phyloP scores from a whole-genome alignment of 2,113 vertebrate genomes.

The Syngnathus scovelli region DNA sequence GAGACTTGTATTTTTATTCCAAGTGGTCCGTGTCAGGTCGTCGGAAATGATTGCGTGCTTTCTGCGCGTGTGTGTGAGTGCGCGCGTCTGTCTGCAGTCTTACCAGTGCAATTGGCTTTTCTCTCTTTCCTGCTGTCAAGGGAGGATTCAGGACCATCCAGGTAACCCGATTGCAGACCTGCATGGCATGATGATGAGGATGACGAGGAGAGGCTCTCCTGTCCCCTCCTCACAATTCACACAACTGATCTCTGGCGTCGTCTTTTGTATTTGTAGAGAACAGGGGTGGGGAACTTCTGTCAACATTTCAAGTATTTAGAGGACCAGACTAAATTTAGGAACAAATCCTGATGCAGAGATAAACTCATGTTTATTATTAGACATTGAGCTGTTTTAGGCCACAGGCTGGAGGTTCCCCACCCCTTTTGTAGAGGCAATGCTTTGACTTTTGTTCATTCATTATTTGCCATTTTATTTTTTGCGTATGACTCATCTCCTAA shows the following conservation, averaged over 20 bases:
- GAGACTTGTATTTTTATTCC: not conserved
- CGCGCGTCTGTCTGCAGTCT: constrained; percentile 36
- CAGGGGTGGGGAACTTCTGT: not conserved
- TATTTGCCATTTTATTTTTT: constrained; percentile 12
- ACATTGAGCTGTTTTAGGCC: not conserved
- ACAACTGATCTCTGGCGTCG: not conserved
- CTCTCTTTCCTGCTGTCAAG: constrained; percentile 97
- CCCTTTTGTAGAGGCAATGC: constrained; percentile 8
- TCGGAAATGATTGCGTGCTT: constrained; percentile 11
- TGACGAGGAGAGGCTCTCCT: constrained; percentile 12
- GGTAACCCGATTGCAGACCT: constrained; percentile 66
- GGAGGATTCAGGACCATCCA: constrained; percentile 98
- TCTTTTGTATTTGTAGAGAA: constrained; percentile 15
- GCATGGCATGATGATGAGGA: constrained; percentile 68
- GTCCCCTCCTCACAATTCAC: constrained; percentile 17
- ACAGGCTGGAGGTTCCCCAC: not conserved
- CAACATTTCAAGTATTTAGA: not conserved
- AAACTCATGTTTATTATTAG: not conserved
- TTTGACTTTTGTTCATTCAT: constrained; percentile 14
- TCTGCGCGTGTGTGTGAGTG: constrained; percentile 26
- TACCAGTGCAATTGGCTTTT: constrained; percentile 85
- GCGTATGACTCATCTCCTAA: constrained; percentile 34
- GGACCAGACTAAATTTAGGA: not conserved
- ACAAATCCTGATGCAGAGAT: not conserved
- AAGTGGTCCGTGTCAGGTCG: constrained; percentile 13